These are phyloP conservation scores for Rallus crepitans DNA, from an alignment of 2,797 vertebrate genomes.

Conservation along the genomic window DNA sequence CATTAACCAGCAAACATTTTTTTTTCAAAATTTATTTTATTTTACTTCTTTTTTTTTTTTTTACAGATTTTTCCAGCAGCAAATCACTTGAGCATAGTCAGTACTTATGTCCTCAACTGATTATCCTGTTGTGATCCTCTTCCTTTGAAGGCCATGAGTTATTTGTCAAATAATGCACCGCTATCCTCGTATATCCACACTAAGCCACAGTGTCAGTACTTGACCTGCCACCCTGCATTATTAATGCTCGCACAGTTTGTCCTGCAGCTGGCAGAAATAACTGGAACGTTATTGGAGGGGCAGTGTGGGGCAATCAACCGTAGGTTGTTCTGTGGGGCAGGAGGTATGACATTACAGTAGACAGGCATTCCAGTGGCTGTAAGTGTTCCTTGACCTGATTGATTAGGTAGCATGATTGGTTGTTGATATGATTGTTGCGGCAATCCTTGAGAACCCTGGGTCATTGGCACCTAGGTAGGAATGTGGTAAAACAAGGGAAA, in stretches of 20 bases:
- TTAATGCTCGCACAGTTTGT: constrained; percentile 87
- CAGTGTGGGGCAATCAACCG: constrained; percentile 82
- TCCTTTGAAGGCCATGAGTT: constrained; percentile 74
- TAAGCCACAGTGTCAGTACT: constrained; percentile 82
- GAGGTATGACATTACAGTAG: constrained; percentile 91
- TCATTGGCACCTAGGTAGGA: constrained; percentile 82
- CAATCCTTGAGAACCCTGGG: constrained; percentile 83
- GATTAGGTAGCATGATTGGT: constrained; percentile 84
- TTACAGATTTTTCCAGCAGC: constrained; percentile 81
- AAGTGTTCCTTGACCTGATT: constrained; percentile 85
- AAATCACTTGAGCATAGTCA: constrained; percentile 67
- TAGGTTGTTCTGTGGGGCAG: constrained; percentile 83
- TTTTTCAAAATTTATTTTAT: constrained; percentile 60
- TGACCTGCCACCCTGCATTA: constrained; percentile 85
- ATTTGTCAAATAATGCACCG: constrained; percentile 48
- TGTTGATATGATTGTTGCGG: constrained; percentile 85
- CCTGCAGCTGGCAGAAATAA: constrained; percentile 87
- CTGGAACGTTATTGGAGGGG: constrained; percentile 80
- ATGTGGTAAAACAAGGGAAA: background rate
- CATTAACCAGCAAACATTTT: constrained; percentile 83
- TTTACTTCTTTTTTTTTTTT: constrained; percentile 48
- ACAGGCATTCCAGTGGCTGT: constrained; percentile 84
- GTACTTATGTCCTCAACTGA: constrained; percentile 49
- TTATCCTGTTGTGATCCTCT: constrained; percentile 55
- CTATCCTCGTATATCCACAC: constrained; percentile 23